Evolutionary conservation across 2,797 vertebrate genomes (phyloP).

Genomic region (Ispidina picta): DNA sequence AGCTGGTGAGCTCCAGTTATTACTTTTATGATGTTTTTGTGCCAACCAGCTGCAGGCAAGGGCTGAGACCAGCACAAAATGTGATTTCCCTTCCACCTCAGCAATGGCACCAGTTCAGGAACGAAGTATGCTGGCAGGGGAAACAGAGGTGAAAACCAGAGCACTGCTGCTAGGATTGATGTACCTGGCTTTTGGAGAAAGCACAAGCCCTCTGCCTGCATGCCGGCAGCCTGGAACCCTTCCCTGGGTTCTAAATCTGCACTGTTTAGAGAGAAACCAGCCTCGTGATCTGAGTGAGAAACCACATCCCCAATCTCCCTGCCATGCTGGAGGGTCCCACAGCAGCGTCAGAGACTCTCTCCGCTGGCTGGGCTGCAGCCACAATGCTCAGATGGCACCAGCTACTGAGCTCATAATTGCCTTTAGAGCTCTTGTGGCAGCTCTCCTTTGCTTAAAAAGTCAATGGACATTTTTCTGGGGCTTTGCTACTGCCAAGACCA

Average conservation of each 20-base stretch:
- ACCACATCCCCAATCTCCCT: neutral
- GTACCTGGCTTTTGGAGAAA: neutral
- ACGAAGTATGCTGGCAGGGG: neutral
- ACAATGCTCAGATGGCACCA: neutral
- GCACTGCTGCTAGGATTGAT: neutral
- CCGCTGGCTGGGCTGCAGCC: neutral
- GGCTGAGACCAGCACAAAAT: fast-evolving
- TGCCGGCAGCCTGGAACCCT: neutral
- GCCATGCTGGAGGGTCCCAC: neutral
- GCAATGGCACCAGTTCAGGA: neutral
- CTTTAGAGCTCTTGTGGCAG: neutral
- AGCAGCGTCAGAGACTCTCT: neutral
- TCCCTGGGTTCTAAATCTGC: neutral
- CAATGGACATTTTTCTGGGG: neutral
- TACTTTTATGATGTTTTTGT: neutral
- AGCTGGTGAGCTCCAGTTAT: neutral
- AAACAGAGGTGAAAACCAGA: neutral
- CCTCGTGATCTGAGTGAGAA: neutral
- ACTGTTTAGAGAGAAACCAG: neutral
- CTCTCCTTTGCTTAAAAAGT: neutral
- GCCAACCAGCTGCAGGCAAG: neutral
- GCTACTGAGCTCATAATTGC: neutral
- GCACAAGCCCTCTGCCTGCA: neutral
- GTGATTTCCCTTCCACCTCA: neutral
- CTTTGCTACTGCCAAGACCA: constrained; percentile 33